phyloP scores from a whole-genome alignment of 2,113 vertebrate species.

The Boleophthalmus pectinirostris region DNA sequence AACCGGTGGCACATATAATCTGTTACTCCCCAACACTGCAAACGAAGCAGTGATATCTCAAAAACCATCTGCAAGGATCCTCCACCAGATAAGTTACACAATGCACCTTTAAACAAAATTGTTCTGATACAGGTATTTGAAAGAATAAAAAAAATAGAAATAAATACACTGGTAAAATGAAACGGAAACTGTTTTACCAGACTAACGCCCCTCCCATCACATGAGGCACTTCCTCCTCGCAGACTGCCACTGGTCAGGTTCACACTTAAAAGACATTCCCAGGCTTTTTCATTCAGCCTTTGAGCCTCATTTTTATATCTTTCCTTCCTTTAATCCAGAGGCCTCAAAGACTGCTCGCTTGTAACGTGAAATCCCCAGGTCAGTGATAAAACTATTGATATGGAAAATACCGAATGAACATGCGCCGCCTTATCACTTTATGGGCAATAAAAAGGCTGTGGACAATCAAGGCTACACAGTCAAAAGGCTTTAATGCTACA shows the following conservation, averaged over 20 bases:
- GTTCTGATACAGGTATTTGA: conserved; percentile 7
- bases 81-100: no score
- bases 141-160: not conserved
- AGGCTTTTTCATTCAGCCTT: conserved; percentile 51
- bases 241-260: conserved; percentile 53
- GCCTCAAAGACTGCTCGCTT: conserved; percentile 45
- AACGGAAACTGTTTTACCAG: conserved; percentile 47
- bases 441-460: conserved; percentile 1
- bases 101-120: not conserved
- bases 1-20: no score
- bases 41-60: no score
- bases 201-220: conserved; percentile 48
- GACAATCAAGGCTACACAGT: conserved; percentile 2
- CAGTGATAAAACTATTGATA: conserved; percentile 51
- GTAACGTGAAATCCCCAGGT: conserved; percentile 48
- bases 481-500: not conserved
- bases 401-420: conserved; percentile 35
- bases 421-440: conserved; percentile 1
- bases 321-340: conserved; percentile 54
- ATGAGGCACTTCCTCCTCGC: conserved; percentile 63
- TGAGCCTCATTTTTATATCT: conserved; percentile 54
- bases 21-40: no score
- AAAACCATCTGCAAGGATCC: no score
- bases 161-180: not conserved
- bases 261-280: conserved; percentile 63